Evolutionary conservation across 2,797 vertebrate species (phyloP), one percentile per base, ranked within the genome.

Genomic region (Arnoldichthys spilopterus): DNA sequence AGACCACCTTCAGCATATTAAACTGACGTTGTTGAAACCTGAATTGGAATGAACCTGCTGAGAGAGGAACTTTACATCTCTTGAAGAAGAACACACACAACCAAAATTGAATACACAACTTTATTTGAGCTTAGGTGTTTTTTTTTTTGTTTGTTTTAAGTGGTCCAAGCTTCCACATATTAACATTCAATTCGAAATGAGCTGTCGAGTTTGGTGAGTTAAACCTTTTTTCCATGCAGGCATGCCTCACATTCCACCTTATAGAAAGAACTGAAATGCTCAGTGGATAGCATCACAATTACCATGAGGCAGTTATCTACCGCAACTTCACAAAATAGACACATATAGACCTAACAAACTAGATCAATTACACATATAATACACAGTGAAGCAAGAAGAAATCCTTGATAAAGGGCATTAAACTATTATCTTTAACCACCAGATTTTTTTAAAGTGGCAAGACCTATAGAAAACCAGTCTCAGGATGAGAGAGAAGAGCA

Each of bases 171-270:
- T 61, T 34, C 4, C 53, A 2, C 54, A 30, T 47, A 66, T 32
- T 4, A 54, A 75, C 78, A 75, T 80, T 80, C 47, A 69, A 1
- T 61, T 69, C 30, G 6, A 70, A 8, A 8, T 54, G 45, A 61
- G 56, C 64, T 74, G 72, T 80, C 43, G 32, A 49, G 40, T 61
- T 18, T 51, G 24, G 18, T 45, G 62, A 49, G 72, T 51, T 12
- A 74, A 61, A 22, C 22, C 51, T n/a, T 61, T 47, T n/a, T n/a
- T n/a, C 53, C 54, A 7, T 15, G 6, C 26, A 71, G 34, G 28
- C 34, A 24, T 45, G 5, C 56, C 45, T 70, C 15, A 28, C 72
- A 70, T 47, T 63, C 56, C 72, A 30, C 9, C 32, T 26, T 40
- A 69, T 53, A 69, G 28, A 53, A 45, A 13, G 37, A 37, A 37